A percentile compares a stretch with the other conserved stretches of the same genome.
phyloP scores from a whole-genome alignment of 2,888 invertebrate species.

The Eulithis prunata region DNA sequence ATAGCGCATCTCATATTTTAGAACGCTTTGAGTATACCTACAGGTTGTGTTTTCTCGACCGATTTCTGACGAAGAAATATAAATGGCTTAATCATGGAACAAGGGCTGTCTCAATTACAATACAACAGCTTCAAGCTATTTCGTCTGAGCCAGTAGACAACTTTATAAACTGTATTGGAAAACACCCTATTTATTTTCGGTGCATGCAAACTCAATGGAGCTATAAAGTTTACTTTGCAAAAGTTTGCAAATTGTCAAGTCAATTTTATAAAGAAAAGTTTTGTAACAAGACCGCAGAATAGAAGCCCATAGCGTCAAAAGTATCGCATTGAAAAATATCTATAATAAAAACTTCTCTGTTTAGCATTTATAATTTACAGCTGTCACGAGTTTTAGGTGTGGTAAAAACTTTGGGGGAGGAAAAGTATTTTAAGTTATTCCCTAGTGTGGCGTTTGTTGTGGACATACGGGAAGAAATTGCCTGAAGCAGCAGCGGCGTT shows the following conservation, averaged over 20 bases:
- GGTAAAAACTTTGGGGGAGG: conserved; percentile 34
- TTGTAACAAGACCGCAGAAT: not conserved
- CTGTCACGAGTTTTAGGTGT: conserved; percentile 36
- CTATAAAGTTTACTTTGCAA: too few species aligned
- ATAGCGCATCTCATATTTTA: too few species aligned
- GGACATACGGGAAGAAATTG: conserved; percentile 22
- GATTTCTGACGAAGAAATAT: too few species aligned
- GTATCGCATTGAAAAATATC: conserved; percentile 13
- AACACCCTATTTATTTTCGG: too few species aligned
- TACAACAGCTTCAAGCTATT: too few species aligned
- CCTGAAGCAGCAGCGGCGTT: not conserved
- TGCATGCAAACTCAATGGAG: too few species aligned
- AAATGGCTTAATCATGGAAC: too few species aligned
- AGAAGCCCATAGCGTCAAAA: not conserved
- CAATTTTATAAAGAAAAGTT: not conserved
- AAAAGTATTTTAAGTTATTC: conserved; percentile 39
- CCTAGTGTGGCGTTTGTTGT: conserved; percentile 26
- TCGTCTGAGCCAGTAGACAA: too few species aligned
- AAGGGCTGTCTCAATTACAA: too few species aligned
- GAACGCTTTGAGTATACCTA: too few species aligned
- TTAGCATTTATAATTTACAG: conserved; percentile 41
- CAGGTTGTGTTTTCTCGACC: too few species aligned
- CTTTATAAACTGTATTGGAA: too few species aligned
- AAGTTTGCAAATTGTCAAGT: not conserved
- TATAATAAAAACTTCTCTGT: conserved; percentile 32